Base-by-base conservation (phyloP, 1,140 invertebrate genomes). In the Nilaparvata lugens region DNA sequence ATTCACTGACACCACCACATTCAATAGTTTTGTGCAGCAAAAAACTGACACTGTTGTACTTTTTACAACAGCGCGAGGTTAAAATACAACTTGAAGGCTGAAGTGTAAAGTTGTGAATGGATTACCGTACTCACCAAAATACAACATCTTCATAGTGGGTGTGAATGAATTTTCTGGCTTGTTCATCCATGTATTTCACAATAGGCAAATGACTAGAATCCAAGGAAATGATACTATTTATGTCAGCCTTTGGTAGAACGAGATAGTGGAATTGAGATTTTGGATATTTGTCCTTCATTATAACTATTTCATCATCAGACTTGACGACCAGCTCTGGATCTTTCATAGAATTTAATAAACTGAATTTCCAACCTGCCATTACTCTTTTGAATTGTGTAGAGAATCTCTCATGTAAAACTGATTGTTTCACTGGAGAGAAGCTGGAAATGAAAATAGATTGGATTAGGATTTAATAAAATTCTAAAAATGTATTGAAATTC, bases 241-340 rank as follows among this genome's bases (percentile, higher is more conserved):
- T 89, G 63, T 88, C 77, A 65, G 83, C 81, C 66, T 81, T 82
- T 7, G 91, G 86, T 52, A 95, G 65, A 18, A 93, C 77, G 19
- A 95, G 74, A 72, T 83, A 95, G 74, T 95, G 92, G 70, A 78
- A 75, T 69, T 78, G 76, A 1, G 87, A 83, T 75, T 91, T 91
- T 1, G 88, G 87, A 75, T 83, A 91, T 72, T 84, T 86, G 67
- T 92, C 88, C 65, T 77, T 81, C 57, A 91, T 89, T 1, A 88
- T 80, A 58, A 84, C 82, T 25, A 87, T 67, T 63, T 76, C 69
- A 56, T 90, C 81, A 64, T 88, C 85, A 63, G 81, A 75, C 69
- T 82, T 80, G 6, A 91, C 76, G 61, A 80, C 73, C 13, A 74
- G 71, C 31, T 81, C 72, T 0, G 87, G 83, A 72, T 94, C 83